phyloP scores from a whole-genome alignment of 2,797 vertebrate genomes.

The Tapera naevia region DNA sequence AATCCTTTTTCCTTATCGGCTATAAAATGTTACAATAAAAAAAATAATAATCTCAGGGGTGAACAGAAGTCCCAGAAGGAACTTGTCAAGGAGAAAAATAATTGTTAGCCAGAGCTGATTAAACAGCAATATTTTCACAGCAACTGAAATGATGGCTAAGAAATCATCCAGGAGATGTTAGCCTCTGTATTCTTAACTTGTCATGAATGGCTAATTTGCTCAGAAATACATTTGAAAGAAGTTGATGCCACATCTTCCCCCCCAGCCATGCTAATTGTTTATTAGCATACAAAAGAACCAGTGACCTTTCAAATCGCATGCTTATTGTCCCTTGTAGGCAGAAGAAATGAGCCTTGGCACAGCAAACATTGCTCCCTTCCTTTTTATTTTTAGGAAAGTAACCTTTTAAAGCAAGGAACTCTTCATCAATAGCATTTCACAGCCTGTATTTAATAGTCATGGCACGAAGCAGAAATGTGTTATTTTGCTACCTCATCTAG shows the following conservation, averaged over 20 bases:
- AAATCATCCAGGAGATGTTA: background rate
- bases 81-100: constrained; percentile 52
- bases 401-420: constrained; percentile 51
- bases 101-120: constrained; percentile 57
- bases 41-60: constrained; percentile 13
- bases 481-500: background rate
- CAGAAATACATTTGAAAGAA: background rate
- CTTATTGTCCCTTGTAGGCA: constrained; percentile 37
- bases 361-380: background rate
- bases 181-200: background rate
- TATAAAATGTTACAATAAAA: constrained; percentile 17
- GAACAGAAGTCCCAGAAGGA: constrained; percentile 24
- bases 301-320: constrained; percentile 51
- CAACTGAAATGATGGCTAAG: background rate
- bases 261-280: constrained; percentile 60
- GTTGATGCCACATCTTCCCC: background rate
- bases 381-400: constrained; percentile 57
- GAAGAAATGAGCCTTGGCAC: constrained; percentile 35
- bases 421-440: constrained; percentile 18
- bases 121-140: constrained; percentile 32
- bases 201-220: constrained; percentile 34
- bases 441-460: constrained; percentile 2
- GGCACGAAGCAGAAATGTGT: constrained; percentile 13
- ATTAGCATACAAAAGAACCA: constrained; percentile 63
- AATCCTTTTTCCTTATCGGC: constrained; percentile 29